Evolutionary conservation across 2,797 vertebrate species (phyloP), one percentile per base, ranked within the genome.

Genomic region (Hemibagrus guttatus): DNA sequence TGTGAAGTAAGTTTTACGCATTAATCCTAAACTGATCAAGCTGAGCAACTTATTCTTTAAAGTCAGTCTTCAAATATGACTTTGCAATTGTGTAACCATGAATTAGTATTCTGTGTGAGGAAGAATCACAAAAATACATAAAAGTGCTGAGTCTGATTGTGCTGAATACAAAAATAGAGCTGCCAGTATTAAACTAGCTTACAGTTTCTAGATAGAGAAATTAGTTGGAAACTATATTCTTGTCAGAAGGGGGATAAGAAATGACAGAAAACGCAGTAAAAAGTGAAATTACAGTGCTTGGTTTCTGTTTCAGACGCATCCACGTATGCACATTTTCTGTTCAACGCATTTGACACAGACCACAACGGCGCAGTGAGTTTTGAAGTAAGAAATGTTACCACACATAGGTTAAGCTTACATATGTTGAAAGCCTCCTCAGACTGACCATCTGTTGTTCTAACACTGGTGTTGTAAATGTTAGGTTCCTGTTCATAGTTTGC

Each of bases 281-380:
- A 35, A 26, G 23, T 68, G 52, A 84, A 80, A 86, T 72, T n/a
- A n/a, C 31, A 80, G 68, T 61, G 46, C 52, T 82, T 63, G 76
- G 61, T 85, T 78, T 85, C 56, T 86, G 88, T 95, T 94, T 66
- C 91, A 99, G 98, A 99, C 92, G 98, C 97, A 21, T 97, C 98
- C 11, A 99, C 96, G 23, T 99, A 99, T 14, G 98, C 98, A 89
- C 98, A 99, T 91, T 99, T 99, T 95, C 96, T 99, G 90, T 99
- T 99, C 94, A 99, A 98, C 80, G 98, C 98, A 3, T 99, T 99
- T 56, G 98, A 99, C 94, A 98, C 97, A 3, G 98, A 99, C 93
- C 98, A 99, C 94, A 98, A 98, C 13, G 98, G 98, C 93, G 96
- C 97, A 92, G 96, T 99, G 94, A 99, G 97, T 95, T 99, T 99